phyloP scores from a whole-genome alignment of 2,888 invertebrate genomes.

The Epirrhoe alternata region DNA sequence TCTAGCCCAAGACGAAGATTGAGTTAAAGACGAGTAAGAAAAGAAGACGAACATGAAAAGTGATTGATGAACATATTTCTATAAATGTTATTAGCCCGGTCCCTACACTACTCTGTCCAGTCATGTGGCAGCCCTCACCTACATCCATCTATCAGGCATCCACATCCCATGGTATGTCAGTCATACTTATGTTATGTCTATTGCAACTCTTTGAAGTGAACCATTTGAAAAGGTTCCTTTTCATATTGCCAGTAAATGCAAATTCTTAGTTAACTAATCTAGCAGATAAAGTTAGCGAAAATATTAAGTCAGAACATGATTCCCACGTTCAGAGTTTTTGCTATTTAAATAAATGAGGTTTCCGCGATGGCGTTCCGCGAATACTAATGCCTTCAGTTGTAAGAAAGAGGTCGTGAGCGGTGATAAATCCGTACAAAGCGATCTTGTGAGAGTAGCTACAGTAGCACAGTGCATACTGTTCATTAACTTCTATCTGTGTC shows the following conservation, averaged over 20 bases:
- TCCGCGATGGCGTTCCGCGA: slow-evolving; percentile 34
- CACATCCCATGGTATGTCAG: no score
- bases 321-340: slow-evolving; percentile 40
- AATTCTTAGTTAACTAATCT: slow-evolving; percentile 15
- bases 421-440: slow-evolving; percentile 44
- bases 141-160: no score
- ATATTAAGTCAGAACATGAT: slow-evolving; percentile 47
- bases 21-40: no score
- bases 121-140: no score
- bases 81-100: no score
- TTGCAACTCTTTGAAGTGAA: not conserved
- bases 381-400: slow-evolving; percentile 42
- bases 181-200: no score
- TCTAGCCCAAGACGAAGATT: no score
- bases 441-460: slow-evolving; percentile 18
- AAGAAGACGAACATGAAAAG: no score
- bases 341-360: slow-evolving; percentile 49
- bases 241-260: not conserved
- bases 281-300: slow-evolving; percentile 34
- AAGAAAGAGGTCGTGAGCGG: slow-evolving; percentile 39
- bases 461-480: no score
- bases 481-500: no score
- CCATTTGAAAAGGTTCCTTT: not conserved
- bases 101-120: no score
- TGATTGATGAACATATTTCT: no score